A percentile compares a stretch with the other conserved stretches of the same genome.
Evolutionary conservation across 2,113 vertebrate species (phyloP).

Genomic region (Xiphias gladius): DNA sequence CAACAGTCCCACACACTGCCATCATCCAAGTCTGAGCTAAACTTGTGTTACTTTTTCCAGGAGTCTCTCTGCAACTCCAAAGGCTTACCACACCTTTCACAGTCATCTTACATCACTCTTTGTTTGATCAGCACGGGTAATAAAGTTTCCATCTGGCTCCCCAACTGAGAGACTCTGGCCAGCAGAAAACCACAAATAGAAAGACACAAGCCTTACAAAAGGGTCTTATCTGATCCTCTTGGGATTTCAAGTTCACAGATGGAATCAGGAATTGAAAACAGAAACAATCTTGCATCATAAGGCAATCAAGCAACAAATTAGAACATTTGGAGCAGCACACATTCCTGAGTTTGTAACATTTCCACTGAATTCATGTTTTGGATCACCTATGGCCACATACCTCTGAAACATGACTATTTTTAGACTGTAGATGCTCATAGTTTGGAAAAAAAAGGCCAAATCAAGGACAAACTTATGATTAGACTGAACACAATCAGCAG

Average conservation of each 20-base stretch:
- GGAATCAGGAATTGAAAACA: conserved; percentile 18
- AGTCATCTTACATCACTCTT: conserved; percentile 70
- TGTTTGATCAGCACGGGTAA: conserved; percentile 75
- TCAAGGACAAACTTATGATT: conserved; percentile 17
- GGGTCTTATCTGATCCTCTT: conserved; percentile 42
- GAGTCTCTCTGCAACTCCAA: conserved; percentile 31
- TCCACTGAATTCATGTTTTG: background rate
- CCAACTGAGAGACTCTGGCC: conserved; percentile 41
- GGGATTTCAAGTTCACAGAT: conserved; percentile 41
- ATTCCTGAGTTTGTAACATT: background rate
- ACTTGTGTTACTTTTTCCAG: conserved; percentile 61
- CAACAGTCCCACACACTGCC: conserved; percentile 35
- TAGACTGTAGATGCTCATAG: background rate
- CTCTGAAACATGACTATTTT: background rate
- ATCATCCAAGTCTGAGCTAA: conserved; percentile 65
- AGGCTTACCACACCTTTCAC: conserved; percentile 54
- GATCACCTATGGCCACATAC: background rate
- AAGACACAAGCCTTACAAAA: conserved; percentile 12
- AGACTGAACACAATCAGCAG: conserved; percentile 24
- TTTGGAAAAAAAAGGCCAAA: background rate
- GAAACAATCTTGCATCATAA: background rate
- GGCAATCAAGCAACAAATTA: background rate
- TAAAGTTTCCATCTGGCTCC: conserved; percentile 79
- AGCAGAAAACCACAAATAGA: conserved; percentile 53
- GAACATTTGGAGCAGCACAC: background rate